Conservation (phyloP, 2,113 vertebrate species). For the Synchiropus splendidus region DNA sequence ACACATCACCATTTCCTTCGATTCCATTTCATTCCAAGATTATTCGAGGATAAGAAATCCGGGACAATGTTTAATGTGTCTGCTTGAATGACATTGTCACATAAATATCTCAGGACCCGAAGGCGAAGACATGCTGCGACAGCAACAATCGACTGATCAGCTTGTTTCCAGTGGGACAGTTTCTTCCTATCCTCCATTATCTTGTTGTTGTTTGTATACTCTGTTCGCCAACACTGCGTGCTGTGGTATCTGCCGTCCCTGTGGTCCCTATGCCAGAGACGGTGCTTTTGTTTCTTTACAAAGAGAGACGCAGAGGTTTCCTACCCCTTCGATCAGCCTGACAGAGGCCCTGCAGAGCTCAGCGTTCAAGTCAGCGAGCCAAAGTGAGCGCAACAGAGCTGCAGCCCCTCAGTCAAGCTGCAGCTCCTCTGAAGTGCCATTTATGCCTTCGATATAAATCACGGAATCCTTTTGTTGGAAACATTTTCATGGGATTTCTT, state of each 20-base stretch:
- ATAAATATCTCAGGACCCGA: not conserved
- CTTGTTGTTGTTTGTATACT: slow-evolving; percentile 31
- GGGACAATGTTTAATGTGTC: not conserved
- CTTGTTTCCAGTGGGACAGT: not conserved
- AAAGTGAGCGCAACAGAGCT: slow-evolving; percentile 16
- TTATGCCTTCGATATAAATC: no score
- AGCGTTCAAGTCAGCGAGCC: slow-evolving; percentile 5
- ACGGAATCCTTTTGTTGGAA: no score
- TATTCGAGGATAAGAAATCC: no score
- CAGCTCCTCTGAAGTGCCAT: not conserved
- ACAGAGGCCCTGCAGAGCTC: slow-evolving; percentile 21
- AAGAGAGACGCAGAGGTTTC: slow-evolving; percentile 24
- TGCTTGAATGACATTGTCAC: slow-evolving; percentile 11
- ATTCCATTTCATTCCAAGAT: no score
- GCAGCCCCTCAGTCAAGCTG: slow-evolving; percentile 11
- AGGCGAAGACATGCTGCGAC: slow-evolving; percentile 4
- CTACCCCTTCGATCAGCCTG: slow-evolving; percentile 18
- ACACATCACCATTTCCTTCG: not conserved
- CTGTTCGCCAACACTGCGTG: slow-evolving; percentile 20
- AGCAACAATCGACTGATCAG: slow-evolving; percentile 8
- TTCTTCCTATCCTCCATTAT: slow-evolving; percentile 33
- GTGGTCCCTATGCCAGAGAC: slow-evolving; percentile 15
- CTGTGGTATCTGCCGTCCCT: slow-evolving; percentile 15
- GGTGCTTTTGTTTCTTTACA: slow-evolving; percentile 32
- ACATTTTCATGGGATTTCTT: no score